phyloP scores from a whole-genome alignment of 2,113 vertebrate genomes.

The Rhineura floridana region DNA sequence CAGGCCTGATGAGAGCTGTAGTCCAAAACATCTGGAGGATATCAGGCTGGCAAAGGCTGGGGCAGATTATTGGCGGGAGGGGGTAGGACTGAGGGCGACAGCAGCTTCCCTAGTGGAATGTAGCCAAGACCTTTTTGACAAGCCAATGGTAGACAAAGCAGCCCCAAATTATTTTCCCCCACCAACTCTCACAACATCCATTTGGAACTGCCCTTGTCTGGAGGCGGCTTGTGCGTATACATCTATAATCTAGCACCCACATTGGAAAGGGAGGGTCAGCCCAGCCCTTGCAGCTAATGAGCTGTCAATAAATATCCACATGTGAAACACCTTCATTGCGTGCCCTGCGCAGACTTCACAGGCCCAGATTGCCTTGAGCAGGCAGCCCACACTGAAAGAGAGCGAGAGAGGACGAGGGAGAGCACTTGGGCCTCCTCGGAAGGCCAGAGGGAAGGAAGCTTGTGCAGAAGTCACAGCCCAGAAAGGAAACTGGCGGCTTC shows the following conservation, averaged over 20 bases:
- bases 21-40: background rate
- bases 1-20: too few species aligned
- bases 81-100: background rate
- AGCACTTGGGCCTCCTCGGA: background rate
- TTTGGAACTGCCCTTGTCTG: background rate
- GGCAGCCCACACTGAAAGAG: background rate
- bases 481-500: constrained; percentile 60
- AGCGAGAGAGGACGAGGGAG: background rate
- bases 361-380: background rate
- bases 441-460: constrained; percentile 28
- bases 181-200: too few species aligned
- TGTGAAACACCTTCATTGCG: background rate
- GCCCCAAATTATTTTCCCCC: background rate
- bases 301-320: background rate
- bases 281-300: background rate
- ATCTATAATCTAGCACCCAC: background rate
- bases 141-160: rapidly evolving
- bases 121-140: rapidly evolving
- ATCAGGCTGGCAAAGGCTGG: too few species aligned
- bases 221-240: background rate
- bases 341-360: background rate
- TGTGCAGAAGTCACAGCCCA: constrained; percentile 28
- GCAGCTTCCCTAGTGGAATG: rapidly evolving
- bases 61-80: background rate
- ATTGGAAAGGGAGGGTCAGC: background rate